These are phyloP conservation scores for Catamblyrhynchus diadema DNA, from an alignment of 2,797 vertebrate genomes.

Conservation along the genomic window DNA sequence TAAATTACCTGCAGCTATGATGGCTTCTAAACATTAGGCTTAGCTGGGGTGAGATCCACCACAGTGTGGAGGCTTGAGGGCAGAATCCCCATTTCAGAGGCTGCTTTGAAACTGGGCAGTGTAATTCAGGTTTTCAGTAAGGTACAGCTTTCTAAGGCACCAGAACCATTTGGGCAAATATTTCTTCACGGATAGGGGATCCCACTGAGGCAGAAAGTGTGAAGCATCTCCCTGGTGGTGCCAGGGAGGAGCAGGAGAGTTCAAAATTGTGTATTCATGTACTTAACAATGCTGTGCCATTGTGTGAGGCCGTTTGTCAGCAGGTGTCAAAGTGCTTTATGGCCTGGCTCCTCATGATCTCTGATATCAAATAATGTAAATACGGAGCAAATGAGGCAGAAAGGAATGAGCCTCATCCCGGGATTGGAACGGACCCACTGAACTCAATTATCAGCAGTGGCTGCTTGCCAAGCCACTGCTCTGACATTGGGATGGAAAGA, in stretches of 20 bases:
- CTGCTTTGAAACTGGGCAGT: not conserved
- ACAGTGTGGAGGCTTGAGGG: not conserved
- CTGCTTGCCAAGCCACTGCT: not conserved
- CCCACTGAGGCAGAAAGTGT: not conserved
- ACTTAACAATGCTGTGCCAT: rapidly evolving
- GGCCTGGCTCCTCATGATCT: not conserved
- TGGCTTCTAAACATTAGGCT: not conserved
- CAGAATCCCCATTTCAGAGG: not conserved
- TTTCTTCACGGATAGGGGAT: rapidly evolving
- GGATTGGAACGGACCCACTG: not conserved
- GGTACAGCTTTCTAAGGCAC: not conserved
- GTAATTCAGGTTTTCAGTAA: not conserved
- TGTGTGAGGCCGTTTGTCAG: not conserved
- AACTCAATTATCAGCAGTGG: slow-evolving; percentile 2
- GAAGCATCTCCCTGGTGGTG: not conserved
- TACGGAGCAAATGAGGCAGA: not conserved
- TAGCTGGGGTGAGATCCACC: not conserved
- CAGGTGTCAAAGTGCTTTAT: not conserved
- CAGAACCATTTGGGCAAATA: not conserved
- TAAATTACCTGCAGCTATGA: not conserved
- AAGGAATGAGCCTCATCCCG: not conserved
- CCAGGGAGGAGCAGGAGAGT: not conserved
- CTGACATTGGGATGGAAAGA: not conserved
- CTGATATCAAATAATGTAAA: not conserved
- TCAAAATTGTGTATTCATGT: rapidly evolving